Evolutionary conservation across 1,140 invertebrate genomes (phyloP).

Genomic region (Drosophila baimaii): DNA sequence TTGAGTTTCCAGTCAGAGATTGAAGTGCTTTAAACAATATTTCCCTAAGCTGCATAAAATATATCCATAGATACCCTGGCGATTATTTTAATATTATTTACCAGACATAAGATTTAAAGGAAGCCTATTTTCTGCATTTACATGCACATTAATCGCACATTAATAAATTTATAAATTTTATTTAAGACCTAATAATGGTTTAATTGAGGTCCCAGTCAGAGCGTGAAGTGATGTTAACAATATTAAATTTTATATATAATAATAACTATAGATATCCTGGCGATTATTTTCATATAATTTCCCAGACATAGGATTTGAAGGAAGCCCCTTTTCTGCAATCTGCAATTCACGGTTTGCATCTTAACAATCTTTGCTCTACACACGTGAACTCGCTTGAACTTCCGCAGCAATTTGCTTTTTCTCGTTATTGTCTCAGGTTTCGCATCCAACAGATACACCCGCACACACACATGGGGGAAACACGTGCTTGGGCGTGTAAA

Average conservation of each 20-base stretch:
- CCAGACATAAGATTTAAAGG: background rate
- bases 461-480: constrained; percentile 47
- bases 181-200: no score
- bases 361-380: constrained; percentile 27
- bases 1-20: no score
- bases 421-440: constrained; percentile 73
- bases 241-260: no score
- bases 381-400: constrained; percentile 77
- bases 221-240: no score
- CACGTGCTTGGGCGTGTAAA: constrained; percentile 72
- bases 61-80: background rate
- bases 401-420: constrained; percentile 63
- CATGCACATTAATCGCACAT: no score
- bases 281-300: background rate
- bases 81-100: background rate
- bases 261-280: background rate
- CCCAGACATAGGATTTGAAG: background rate
- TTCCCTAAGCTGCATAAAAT: background rate
- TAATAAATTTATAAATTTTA: no score
- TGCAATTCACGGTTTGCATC: constrained; percentile 12
- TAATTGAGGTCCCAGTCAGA: no score
- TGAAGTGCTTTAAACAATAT: background rate
- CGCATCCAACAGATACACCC: constrained; percentile 38
- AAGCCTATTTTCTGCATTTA: constrained; percentile 1
- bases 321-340: background rate